Conservation (phyloP, 37 sponge, comb jelly and placozoan species). For the Hexactinellida sp. region DNA sequence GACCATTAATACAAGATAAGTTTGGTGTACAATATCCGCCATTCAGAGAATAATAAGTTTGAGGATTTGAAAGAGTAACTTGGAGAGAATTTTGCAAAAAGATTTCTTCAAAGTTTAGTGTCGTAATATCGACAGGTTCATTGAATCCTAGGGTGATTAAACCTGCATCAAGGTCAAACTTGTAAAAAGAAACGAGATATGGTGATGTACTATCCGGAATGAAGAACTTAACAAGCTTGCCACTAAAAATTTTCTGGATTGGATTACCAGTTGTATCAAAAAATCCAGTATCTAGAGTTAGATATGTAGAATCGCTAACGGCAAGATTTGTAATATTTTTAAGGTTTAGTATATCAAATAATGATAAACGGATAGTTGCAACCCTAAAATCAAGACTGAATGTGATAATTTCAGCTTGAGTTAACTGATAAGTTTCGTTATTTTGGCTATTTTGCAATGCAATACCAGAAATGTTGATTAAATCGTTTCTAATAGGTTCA, state of each 20-base stretch:
- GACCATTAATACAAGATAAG: not conserved
- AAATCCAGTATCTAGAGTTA: conserved; percentile 28
- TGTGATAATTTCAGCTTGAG: not conserved
- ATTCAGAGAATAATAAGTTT: not conserved
- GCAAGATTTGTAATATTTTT: conserved; percentile 43
- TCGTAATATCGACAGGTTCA: conserved; percentile 36
- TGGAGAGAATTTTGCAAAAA: conserved; percentile 36
- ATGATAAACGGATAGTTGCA: conserved; percentile 18
- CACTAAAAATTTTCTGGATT: not conserved
- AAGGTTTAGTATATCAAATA: conserved; percentile 42
- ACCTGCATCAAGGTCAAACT: conserved; percentile 41
- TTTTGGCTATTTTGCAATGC: conserved; percentile 19
- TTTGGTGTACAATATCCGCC: not conserved
- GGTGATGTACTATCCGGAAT: conserved; percentile 44
- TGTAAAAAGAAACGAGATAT: conserved; percentile 28
- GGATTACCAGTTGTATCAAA: not conserved
- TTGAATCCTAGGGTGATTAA: conserved; percentile 48
- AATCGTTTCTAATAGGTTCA: conserved; percentile 19
- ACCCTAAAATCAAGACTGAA: not conserved
- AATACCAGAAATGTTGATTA: conserved; percentile 18
- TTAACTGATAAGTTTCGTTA: not conserved
- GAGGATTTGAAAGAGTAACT: not conserved
- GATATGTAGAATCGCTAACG: conserved; percentile 32
- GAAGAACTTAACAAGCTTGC: conserved; percentile 26
- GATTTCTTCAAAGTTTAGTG: conserved; percentile 28